phyloP scores from a whole-genome alignment of 2,888 invertebrate genomes.

The Drosophila setosimentum region DNA sequence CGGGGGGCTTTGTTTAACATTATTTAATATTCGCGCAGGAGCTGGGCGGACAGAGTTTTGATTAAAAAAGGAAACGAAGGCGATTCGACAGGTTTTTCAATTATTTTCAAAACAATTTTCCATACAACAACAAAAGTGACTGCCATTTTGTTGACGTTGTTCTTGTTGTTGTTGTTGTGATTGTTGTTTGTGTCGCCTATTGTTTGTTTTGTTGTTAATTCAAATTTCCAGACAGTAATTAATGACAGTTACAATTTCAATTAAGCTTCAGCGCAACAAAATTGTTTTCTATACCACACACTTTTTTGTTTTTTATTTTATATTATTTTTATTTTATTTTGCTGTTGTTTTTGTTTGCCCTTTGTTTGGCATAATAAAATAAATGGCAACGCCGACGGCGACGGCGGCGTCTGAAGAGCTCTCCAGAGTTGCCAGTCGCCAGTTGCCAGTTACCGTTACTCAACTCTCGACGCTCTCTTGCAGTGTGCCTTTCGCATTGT shows the following conservation, averaged over 20 bases:
- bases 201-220: conserved; percentile 70
- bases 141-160: conserved; percentile 49
- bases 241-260: conserved; percentile 85
- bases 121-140: conserved; percentile 30
- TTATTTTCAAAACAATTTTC: conserved; percentile 63
- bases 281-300: conserved; percentile 69
- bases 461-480: conserved; percentile 38
- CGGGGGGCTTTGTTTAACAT: conserved; percentile 25
- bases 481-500: conserved; percentile 35
- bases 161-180: conserved; percentile 37
- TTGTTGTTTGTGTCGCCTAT: conserved; percentile 48
- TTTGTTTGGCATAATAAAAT: conserved; percentile 77
- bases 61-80: conserved; percentile 64
- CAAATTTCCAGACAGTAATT: conserved; percentile 84
- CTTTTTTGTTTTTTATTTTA: conserved; percentile 30
- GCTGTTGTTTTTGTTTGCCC: conserved; percentile 51
- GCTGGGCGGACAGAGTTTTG: conserved; percentile 45
- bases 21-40: conserved; percentile 48
- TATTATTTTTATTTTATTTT: conserved; percentile 40
- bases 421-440: conserved; percentile 71
- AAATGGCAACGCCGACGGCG: conserved; percentile 76
- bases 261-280: conserved; percentile 67
- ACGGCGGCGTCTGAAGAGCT: conserved; percentile 73
- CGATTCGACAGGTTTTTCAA: conserved; percentile 79
- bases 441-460: conserved; percentile 59